These are phyloP conservation scores for Pempheris klunzingeri DNA, from an alignment of 2,797 vertebrate genomes.

Conservation along the genomic window DNA sequence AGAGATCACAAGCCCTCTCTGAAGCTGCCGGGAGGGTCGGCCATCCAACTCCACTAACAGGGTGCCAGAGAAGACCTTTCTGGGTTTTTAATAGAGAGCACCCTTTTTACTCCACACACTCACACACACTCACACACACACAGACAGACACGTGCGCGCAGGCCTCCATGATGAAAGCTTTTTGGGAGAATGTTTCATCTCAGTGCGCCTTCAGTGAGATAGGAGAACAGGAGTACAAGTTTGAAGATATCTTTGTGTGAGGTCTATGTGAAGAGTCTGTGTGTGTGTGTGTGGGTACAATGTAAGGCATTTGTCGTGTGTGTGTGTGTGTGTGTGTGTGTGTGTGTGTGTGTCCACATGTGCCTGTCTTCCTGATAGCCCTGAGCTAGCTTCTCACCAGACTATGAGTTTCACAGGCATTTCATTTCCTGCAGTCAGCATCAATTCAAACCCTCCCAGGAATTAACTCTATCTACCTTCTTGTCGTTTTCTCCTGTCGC, in stretches of 20 bases:
- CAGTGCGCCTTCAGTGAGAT: slow-evolving; percentile 57
- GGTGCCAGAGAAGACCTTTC: slow-evolving; percentile 49
- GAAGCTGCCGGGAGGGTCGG: slow-evolving; percentile 54
- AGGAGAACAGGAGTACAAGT: slow-evolving; percentile 59
- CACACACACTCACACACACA: slow-evolving; percentile 34
- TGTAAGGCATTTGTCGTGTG: slow-evolving; percentile 26
- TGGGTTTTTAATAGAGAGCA: slow-evolving; percentile 59
- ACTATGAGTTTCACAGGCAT: slow-evolving; percentile 65
- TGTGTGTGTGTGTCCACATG: background rate
- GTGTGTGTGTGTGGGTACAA: slow-evolving; percentile 27
- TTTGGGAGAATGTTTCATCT: slow-evolving; percentile 69
- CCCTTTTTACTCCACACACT: slow-evolving; percentile 10
- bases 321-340: slow-evolving; percentile 16
- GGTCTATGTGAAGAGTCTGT: slow-evolving; percentile 53
- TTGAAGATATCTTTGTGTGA: slow-evolving; percentile 64
- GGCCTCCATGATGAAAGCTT: slow-evolving; percentile 69
- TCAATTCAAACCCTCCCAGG: slow-evolving; percentile 73
- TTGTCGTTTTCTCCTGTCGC: slow-evolving; percentile 63
- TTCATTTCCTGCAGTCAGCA: slow-evolving; percentile 79
- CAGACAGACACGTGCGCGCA: slow-evolving; percentile 20
- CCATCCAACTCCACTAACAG: slow-evolving; percentile 58
- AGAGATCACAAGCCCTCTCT: slow-evolving; percentile 66
- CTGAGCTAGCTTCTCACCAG: slow-evolving; percentile 53
- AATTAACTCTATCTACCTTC: slow-evolving; percentile 75
- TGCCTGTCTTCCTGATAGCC: slow-evolving; percentile 26